Conservation (phyloP, 2,888 invertebrate species). For the Chrysodeixis includens region DNA sequence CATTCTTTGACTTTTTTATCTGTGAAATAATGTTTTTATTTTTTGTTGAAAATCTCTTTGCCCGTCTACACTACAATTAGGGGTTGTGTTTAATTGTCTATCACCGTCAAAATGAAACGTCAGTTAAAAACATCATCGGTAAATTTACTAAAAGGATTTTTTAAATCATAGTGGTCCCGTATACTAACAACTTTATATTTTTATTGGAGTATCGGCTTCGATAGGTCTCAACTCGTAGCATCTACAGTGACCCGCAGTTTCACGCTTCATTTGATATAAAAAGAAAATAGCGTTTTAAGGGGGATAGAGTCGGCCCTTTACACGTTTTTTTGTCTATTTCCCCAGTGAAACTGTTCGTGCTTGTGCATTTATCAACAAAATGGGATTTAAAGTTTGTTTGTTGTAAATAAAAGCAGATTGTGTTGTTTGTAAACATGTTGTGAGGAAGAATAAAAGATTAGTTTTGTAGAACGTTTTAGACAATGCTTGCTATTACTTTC, state of each 20-base stretch:
- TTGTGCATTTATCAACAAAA: conserved; percentile 75
- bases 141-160: neutral
- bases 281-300: conserved; percentile 80
- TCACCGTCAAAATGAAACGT: neutral
- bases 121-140: neutral
- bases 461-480: neutral
- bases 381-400: conserved; percentile 67
- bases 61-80: no score
- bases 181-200: conserved; percentile 30
- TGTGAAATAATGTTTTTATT: no score
- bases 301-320: conserved; percentile 75
- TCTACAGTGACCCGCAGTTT: conserved; percentile 75
- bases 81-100: no score
- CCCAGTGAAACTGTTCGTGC: conserved; percentile 72
- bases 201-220: conserved; percentile 42
- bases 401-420: conserved; percentile 18
- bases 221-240: conserved; percentile 50
- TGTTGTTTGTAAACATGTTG: conserved; percentile 25
- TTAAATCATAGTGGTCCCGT: conserved; percentile 31
- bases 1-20: no score
- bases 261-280: conserved; percentile 81
- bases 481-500: neutral
- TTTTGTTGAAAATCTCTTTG: no score
- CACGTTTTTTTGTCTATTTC: conserved; percentile 63
- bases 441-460: neutral